phyloP scores from a whole-genome alignment of 2,113 vertebrate genomes.

The Ptilorrhoa leucosticta region DNA sequence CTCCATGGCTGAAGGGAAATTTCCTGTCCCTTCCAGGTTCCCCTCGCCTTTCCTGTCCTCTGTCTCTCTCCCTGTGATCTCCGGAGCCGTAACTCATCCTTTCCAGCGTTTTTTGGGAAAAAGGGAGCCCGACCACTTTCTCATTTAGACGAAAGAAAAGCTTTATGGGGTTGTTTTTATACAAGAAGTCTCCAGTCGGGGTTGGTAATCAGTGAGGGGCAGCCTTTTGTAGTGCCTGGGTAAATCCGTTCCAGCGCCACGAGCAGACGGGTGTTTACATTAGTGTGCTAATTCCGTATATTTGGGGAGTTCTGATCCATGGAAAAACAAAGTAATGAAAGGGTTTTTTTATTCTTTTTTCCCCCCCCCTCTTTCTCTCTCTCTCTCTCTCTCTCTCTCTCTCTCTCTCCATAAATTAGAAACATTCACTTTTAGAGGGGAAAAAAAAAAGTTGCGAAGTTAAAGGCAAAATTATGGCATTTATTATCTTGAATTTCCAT shows the following conservation, averaged over 20 bases:
- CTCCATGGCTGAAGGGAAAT: background rate
- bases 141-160: background rate
- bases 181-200: background rate
- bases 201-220: background rate
- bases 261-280: background rate
- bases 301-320: slow-evolving; percentile 3
- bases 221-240: background rate
- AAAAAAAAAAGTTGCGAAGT: background rate
- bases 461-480: slow-evolving; percentile 35
- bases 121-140: fast-evolving
- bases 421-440: background rate
- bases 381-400: fast-evolving
- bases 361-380: fast-evolving
- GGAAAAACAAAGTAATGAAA: slow-evolving; percentile 49
- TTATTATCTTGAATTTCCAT: slow-evolving; percentile 61
- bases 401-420: slow-evolving; percentile 26
- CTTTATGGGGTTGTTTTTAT: background rate
- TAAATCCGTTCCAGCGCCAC: background rate
- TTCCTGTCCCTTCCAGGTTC: background rate
- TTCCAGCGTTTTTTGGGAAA: background rate
- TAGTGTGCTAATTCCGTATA: slow-evolving; percentile 26
- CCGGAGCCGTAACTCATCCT: background rate
- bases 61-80: background rate
- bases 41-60: fast-evolving
- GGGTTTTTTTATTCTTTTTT: background rate